Percentiles rank a stretch among this genome's conserved stretches.
These are phyloP conservation scores for Dermochelys coriacea DNA, from an alignment of 2,797 vertebrate species.

Conservation along the genomic window DNA sequence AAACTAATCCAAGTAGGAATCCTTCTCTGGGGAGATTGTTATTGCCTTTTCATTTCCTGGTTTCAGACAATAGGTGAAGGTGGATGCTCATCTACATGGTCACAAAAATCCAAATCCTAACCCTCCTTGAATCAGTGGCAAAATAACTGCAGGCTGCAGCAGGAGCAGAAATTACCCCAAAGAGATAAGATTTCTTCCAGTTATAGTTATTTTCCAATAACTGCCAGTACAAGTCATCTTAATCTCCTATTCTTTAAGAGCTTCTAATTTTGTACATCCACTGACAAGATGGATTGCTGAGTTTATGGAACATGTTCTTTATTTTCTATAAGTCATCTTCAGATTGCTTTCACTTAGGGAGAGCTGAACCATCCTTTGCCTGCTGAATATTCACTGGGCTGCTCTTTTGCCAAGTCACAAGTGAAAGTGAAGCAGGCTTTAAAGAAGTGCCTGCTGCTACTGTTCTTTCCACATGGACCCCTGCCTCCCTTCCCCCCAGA, in stretches of 20 bases:
- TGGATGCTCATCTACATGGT: background rate
- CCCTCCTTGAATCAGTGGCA: background rate
- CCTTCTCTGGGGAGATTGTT: background rate
- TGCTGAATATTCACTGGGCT: background rate
- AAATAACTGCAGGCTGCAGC: background rate
- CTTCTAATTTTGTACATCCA: background rate
- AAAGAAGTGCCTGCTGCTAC: background rate
- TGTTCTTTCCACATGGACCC: background rate
- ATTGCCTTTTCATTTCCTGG: background rate
- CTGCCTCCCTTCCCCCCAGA: background rate
- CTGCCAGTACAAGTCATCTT: background rate
- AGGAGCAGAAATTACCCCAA: background rate
- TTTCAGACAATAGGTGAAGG: background rate
- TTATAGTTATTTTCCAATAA: background rate
- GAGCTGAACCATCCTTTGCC: background rate
- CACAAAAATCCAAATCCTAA: rapidly evolving
- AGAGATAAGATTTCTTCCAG: background rate
- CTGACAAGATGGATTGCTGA: background rate
- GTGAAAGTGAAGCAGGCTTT: background rate
- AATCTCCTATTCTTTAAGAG: background rate
- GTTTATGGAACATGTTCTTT: background rate
- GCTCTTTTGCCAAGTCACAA: background rate
- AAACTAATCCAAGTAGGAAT: background rate
- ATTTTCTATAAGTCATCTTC: background rate
- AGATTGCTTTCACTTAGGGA: background rate